Evolutionary conservation across 2,113 vertebrate species (phyloP).

Genomic region (Sylvilagus bachmani): DNA sequence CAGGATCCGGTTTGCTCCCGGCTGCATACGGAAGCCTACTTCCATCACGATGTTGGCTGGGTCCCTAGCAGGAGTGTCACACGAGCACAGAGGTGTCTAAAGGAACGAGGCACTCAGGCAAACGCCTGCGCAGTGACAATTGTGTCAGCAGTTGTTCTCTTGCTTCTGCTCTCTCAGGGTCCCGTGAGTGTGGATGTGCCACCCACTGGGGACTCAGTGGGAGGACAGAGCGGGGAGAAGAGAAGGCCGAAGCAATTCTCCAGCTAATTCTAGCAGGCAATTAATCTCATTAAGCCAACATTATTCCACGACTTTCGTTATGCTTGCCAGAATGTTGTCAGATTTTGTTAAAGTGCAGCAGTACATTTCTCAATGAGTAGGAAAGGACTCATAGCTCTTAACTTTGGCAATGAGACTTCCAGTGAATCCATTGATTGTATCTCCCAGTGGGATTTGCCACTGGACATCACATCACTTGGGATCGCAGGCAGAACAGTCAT

Average conservation of each 20-base stretch:
- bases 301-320: slow-evolving; percentile 70
- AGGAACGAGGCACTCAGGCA: not conserved
- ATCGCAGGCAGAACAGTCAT: not conserved
- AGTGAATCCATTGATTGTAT: slow-evolving; percentile 4
- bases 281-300: slow-evolving; percentile 74
- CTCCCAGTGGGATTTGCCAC: not conserved
- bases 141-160: not conserved
- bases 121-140: not conserved
- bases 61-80: not conserved
- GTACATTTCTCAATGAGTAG: slow-evolving; percentile 59
- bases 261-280: slow-evolving; percentile 67
- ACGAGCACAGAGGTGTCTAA: not conserved
- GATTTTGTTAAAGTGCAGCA: slow-evolving; percentile 71
- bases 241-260: not conserved
- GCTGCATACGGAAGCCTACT: not conserved
- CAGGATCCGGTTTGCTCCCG: not conserved
- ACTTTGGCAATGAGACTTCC: slow-evolving; percentile 28
- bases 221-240: not conserved
- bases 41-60: not conserved
- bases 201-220: not conserved
- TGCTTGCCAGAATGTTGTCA: slow-evolving; percentile 78
- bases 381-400: slow-evolving; percentile 33
- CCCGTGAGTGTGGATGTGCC: not conserved
- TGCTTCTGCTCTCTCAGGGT: not conserved
- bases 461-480: not conserved